Evolutionary conservation across 2,113 vertebrate genomes (phyloP).

Genomic region (Leptocoma aspasia): DNA sequence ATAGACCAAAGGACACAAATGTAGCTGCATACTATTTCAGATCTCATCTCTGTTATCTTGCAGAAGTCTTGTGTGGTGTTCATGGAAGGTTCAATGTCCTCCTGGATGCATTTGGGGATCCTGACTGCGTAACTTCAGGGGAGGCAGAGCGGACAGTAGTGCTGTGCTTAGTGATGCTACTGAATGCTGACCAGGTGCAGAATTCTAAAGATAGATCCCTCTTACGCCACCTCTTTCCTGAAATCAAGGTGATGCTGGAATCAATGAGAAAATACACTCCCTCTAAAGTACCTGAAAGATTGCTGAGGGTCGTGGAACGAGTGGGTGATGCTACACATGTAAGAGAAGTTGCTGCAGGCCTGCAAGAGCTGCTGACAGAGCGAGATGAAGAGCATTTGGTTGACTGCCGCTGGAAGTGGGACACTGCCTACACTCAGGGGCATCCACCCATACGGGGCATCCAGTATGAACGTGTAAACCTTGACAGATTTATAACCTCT

Average conservation of each 20-base stretch:
- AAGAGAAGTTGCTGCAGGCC: conserved; percentile 55
- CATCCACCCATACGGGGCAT: conserved; percentile 58
- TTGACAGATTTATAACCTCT: conserved; percentile 54
- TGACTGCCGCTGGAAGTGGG: conserved; percentile 79
- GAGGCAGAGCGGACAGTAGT: conserved; percentile 77
- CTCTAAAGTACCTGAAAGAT: conserved; percentile 63
- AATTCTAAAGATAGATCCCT: background rate
- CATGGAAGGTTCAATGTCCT: conserved; percentile 70
- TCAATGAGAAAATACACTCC: conserved; percentile 4
- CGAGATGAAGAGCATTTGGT: conserved; percentile 73
- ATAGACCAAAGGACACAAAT: conserved; percentile 65
- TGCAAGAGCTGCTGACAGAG: conserved; percentile 69
- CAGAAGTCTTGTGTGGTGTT: conserved; percentile 69
- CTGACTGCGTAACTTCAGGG: conserved; percentile 61
- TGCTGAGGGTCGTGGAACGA: conserved; percentile 47
- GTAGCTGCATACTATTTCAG: conserved; percentile 60
- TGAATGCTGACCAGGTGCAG: conserved; percentile 68
- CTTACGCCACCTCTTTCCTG: conserved; percentile 40
- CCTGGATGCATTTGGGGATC: conserved; percentile 70
- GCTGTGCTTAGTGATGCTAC: conserved; percentile 76
- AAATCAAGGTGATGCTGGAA: conserved; percentile 23
- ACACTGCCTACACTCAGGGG: conserved; percentile 39
- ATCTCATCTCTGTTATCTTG: conserved; percentile 71
- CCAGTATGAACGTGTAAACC: conserved; percentile 59
- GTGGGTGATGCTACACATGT: background rate